Base-by-base conservation (phyloP, 2,113 vertebrate genomes). In the Eurystomus gularis region DNA sequence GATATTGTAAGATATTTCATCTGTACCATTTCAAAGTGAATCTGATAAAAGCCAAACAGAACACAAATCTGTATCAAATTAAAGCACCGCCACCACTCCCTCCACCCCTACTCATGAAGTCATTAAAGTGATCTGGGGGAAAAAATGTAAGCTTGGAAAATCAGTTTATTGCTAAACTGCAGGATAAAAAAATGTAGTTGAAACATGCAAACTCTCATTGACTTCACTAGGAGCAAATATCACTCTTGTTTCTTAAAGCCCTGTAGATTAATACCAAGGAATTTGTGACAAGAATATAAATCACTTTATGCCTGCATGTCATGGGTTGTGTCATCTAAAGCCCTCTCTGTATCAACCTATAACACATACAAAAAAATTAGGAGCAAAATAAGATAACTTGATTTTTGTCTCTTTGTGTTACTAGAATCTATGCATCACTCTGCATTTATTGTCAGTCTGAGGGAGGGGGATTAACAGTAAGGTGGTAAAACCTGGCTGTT, bases 31-130 rank as follows among this genome's bases (percentile, higher is more conserved):
- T 96, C 86, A 92, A 86, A 95, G 48, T 4, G 15, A 83, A 81
- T 35, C 83, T 88, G 80, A 92, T 89, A 90, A 95, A 93, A 95
- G 52, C 58, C 62, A 89, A 95, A 62, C 33, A 72, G 69, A 76
- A 79, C 37, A 71, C 35, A 72, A 91, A 87, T 87, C 69, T 95
- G 65, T 64, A 72, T 75, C 82, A 78, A 92, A 94, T 91, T 86
- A 92, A 89, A 82, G 31, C 48, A 84, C 19, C 25, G 8, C 48
- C 20, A 93, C 44, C 58, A 65, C 60, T 68, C 69, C 72, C 21
- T 81, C 48, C 17, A 40, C 15, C 55, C 6, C 6, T 58, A 60
- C 60, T 78, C 57, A 39, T 33, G 21, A 84, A 91, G 40, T 87
- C 40, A 1, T 91, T 87, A 49, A 85, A 93, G 54, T 83, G 76